Percentiles rank a stretch among this genome's conserved stretches.
Evolutionary conservation across 2,113 vertebrate genomes (phyloP).

Genomic region (Paradisaea rubra): DNA sequence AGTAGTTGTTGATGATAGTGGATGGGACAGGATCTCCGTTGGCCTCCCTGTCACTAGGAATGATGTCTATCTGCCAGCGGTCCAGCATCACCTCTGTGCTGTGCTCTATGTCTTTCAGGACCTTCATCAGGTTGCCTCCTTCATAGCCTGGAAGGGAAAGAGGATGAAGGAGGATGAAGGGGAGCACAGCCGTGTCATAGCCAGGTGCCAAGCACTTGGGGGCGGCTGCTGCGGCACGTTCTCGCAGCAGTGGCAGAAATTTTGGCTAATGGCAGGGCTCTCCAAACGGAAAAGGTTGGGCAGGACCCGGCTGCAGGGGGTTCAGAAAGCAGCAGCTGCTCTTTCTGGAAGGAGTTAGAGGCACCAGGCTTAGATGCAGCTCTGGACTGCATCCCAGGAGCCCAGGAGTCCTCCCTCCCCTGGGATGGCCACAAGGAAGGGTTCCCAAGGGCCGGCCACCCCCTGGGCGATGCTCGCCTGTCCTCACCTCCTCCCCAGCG

Average conservation of each 20-base stretch:
- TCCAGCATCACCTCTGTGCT: constrained; percentile 82
- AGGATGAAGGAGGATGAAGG: not conserved
- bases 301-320: fast-evolving
- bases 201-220: fast-evolving
- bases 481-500: constrained; percentile 80
- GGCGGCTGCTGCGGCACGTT: fast-evolving
- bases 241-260: not conserved
- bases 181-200: fast-evolving
- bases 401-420: not conserved
- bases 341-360: not conserved
- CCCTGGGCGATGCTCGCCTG: fast-evolving
- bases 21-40: constrained; percentile 88
- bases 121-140: constrained; percentile 75
- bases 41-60: constrained; percentile 81
- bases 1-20: constrained; percentile 96
- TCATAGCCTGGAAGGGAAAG: constrained; percentile 67
- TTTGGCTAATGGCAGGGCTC: not conserved
- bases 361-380: not conserved
- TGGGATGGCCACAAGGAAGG: fast-evolving
- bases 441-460: fast-evolving
- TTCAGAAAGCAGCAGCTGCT: not conserved
- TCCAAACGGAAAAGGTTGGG: not conserved
- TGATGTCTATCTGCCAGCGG: constrained; percentile 89
- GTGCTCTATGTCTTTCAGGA: constrained; percentile 78
- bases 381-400: not conserved